Evolutionary conservation across 1,140 invertebrate species (phyloP), one percentile per base, ranked within the genome.

Genomic region (Lamellibrachia luymesi): DNA sequence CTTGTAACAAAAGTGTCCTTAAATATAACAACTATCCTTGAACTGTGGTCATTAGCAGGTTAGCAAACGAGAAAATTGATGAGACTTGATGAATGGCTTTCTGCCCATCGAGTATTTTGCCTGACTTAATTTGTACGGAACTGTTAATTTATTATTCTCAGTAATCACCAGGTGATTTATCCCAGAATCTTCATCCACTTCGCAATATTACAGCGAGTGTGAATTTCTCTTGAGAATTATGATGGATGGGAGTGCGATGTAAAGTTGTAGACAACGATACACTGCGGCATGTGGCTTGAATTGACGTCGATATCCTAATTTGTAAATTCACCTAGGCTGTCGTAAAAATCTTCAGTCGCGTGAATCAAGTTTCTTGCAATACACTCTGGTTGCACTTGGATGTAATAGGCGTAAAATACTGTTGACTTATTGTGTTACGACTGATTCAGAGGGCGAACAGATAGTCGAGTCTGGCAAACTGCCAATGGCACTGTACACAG

Each of bases 291-390:
- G 64, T 80, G 5, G 64, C 17, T 22, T 22, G 64, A 80, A 80
- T 80, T 22, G 64, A 80, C 25, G 64, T 80, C 64, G 17, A 80
- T 80, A 80, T 80, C 25, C 64, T 80, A 80, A 80, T 80, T 80
- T 80, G 64, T 22, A 80, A 2, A 80, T 17, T 22, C 64, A 80
- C 64, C 64, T 80, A 17, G 64, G 7, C 64, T 80, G 64, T 80
- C 64, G 64, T 80, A 80, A 80, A 80, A 22, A 80, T 80, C 64
- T 80, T 22, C 64, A 80, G 64, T 80, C 64, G 64, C 64, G 64
- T 80, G 64, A 80, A 80, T 80, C 64, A 80, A 80, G 64, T 80
- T 80, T 80, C 64, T 80, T 80, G 64, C 64, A 22, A 80, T 80
- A 17, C 64, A 80, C 64, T 10, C 13, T 80, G 17, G 13, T 80